Evolutionary conservation across 2,888 invertebrate genomes (phyloP).

Genomic region (Rhopalosiphum nymphaeae): DNA sequence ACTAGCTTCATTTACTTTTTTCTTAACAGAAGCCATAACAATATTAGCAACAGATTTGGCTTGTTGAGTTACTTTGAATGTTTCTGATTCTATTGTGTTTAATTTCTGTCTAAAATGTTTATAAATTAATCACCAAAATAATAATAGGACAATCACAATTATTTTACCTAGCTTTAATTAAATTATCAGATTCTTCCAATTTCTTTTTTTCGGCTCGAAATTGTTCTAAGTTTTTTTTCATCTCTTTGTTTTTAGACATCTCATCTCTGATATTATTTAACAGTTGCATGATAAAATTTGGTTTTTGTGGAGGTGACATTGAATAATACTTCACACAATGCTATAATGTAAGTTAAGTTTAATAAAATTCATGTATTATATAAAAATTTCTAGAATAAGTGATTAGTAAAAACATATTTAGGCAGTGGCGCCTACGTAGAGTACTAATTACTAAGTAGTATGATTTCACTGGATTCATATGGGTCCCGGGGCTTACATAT

Average conservation of each 20-base stretch:
- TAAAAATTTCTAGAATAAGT: not conserved
- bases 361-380: not conserved
- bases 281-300: slow-evolving; percentile 88
- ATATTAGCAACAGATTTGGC: slow-evolving; percentile 88
- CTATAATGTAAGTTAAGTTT: slow-evolving; percentile 37
- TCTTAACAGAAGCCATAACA: slow-evolving; percentile 88
- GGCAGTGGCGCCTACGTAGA: too few species aligned
- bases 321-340: slow-evolving; percentile 64
- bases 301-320: slow-evolving; percentile 69
- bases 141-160: not conserved
- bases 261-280: slow-evolving; percentile 94
- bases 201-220: slow-evolving; percentile 97
- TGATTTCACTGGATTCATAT: too few species aligned
- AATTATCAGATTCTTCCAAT: slow-evolving; percentile 95
- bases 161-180: slow-evolving; percentile 82
- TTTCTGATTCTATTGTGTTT: slow-evolving; percentile 94
- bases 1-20: slow-evolving; percentile 91
- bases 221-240: slow-evolving; percentile 96
- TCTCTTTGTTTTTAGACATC: slow-evolving; percentile 95
- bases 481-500: too few species aligned
- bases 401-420: not conserved
- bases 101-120: slow-evolving; percentile 79
- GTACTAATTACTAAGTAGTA: too few species aligned
- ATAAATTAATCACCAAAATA: not conserved
- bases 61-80: slow-evolving; percentile 84